phyloP scores from a whole-genome alignment of 2,888 invertebrate genomes.

The Dynastes maya region DNA sequence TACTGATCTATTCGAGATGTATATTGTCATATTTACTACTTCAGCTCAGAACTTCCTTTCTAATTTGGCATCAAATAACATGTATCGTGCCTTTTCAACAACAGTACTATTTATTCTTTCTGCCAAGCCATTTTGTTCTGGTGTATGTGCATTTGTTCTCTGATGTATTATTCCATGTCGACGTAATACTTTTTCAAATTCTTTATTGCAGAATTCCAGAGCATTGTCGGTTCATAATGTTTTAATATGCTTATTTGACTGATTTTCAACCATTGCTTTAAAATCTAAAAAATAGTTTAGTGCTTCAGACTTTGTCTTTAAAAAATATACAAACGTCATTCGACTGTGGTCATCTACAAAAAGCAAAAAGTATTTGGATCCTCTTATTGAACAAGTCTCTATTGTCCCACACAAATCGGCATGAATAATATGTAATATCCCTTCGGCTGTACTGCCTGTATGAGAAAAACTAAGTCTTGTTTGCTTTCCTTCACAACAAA shows the following conservation, averaged over 20 bases:
- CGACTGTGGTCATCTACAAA: neutral
- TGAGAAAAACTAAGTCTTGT: conserved; percentile 57
- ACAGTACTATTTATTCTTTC: neutral
- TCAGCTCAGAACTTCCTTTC: neutral
- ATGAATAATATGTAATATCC: conserved; percentile 58
- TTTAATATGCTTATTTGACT: conserved; percentile 58
- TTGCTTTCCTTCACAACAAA: conserved; percentile 59
- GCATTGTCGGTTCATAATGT: conserved; percentile 59
- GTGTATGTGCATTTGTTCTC: conserved; percentile 60
- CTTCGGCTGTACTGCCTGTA: conserved; percentile 51
- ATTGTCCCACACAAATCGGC: conserved; percentile 55
- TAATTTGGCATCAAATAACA: neutral
- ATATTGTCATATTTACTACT: neutral
- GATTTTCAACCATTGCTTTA: conserved; percentile 60
- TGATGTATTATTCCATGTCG: conserved; percentile 56
- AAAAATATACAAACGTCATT: too few species aligned
- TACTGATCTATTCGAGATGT: neutral
- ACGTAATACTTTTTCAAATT: conserved; percentile 55
- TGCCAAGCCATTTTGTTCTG: conserved; percentile 60
- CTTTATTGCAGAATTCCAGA: conserved; percentile 52
- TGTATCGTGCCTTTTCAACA: too few species aligned
- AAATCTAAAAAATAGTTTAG: too few species aligned
- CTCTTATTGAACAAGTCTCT: conserved; percentile 57
- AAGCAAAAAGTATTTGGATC: conserved; percentile 59
- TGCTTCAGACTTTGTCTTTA: too few species aligned